Percentiles rank a stretch among this genome's conserved stretches.
Evolutionary conservation across 2,888 invertebrate species (phyloP).

Genomic region (Pollenia labialis): DNA sequence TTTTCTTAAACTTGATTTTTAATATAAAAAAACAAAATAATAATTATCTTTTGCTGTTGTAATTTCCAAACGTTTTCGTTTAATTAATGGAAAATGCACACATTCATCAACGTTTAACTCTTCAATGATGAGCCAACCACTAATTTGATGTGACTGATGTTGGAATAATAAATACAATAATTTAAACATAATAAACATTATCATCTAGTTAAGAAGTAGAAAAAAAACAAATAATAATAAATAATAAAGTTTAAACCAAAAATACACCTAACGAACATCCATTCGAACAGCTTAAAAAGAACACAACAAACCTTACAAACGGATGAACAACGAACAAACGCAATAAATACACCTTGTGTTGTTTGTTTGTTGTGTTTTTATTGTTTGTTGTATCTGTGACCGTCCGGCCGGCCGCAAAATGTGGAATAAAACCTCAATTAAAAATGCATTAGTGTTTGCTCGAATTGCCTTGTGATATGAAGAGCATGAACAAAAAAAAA

Average conservation of each 20-base stretch:
- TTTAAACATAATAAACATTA: conserved; percentile 62
- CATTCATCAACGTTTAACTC: conserved; percentile 63
- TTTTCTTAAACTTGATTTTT: background rate
- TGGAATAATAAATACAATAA: conserved; percentile 58
- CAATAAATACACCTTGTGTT: conserved; percentile 58
- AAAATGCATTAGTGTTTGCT: conserved; percentile 81
- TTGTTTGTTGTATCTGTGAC: conserved; percentile 31
- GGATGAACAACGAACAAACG: conserved; percentile 23
- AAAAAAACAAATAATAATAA: conserved; percentile 55
- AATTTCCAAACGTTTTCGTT: conserved; percentile 28
- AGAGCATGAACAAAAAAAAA: conserved; percentile 31
- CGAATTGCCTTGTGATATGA: conserved; percentile 59
- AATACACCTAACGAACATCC: conserved; percentile 33
- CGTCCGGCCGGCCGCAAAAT: conserved; percentile 40
- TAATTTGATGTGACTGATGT: conserved; percentile 70
- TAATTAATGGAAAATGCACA: conserved; percentile 64
- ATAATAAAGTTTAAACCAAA: conserved; percentile 58
- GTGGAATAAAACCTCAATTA: conserved; percentile 79
- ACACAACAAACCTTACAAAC: conserved; percentile 28
- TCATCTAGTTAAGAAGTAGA: conserved; percentile 40
- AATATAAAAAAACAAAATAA: conserved; percentile 12
- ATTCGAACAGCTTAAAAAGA: conserved; percentile 8
- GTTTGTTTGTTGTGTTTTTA: conserved; percentile 30
- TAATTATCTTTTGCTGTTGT: conserved; percentile 10
- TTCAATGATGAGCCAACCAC: conserved; percentile 52